phyloP scores from a whole-genome alignment of 2,113 vertebrate species.

The Archilochus colubris region DNA sequence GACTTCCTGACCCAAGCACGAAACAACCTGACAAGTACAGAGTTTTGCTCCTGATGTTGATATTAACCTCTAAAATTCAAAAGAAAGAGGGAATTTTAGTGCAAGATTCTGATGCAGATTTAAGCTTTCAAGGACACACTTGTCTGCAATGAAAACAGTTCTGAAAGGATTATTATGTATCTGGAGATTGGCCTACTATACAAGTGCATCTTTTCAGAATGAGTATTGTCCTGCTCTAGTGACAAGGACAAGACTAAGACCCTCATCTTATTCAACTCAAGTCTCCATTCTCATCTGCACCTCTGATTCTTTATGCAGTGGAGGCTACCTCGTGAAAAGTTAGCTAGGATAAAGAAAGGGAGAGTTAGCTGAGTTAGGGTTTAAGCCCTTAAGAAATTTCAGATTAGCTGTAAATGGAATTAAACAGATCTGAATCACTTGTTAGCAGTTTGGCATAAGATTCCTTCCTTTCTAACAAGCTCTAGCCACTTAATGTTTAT shows the following conservation, averaged over 20 bases:
- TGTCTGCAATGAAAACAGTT: background rate
- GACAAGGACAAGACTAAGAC: background rate
- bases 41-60: background rate
- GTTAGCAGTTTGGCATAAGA: background rate
- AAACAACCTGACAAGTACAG: background rate
- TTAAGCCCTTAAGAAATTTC: background rate
- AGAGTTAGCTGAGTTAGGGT: background rate
- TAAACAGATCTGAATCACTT: background rate
- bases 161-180: background rate
- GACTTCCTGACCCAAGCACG: background rate
- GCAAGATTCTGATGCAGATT: background rate
- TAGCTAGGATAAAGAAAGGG: background rate
- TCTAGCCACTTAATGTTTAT: background rate
- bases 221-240: background rate
- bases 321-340: background rate
- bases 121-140: background rate
- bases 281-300: background rate
- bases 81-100: background rate
- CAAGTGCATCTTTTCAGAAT: background rate
- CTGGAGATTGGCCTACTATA: background rate
- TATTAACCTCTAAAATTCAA: background rate
- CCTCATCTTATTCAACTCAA: background rate
- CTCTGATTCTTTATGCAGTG: fast-evolving
- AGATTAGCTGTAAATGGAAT: background rate
- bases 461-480: background rate